Conservation (phyloP, 92 coral and sea anemone species). For the Siderastrea radians region DNA sequence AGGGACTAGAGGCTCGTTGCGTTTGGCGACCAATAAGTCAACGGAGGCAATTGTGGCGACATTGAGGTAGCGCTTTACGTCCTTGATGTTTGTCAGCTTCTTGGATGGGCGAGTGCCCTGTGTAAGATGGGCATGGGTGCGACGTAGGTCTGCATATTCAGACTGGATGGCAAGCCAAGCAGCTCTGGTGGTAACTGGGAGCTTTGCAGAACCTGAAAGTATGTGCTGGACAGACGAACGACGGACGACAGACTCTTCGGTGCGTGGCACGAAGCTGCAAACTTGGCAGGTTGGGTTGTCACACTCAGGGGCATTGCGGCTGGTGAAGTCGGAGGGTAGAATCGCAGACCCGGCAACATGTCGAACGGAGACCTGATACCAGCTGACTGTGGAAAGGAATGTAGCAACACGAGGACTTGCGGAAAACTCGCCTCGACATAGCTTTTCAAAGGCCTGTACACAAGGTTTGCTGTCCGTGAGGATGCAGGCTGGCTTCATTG, state of each 20-base stretch:
- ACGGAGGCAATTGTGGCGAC: slow-evolving; percentile 51
- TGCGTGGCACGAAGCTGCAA: slow-evolving; percentile 24
- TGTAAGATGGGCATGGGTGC: too few relatives aligned
- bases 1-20: slow-evolving; percentile 29
- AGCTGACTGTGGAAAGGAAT: slow-evolving; percentile 24
- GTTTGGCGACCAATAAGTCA: slow-evolving; percentile 50
- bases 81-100: slow-evolving; percentile 22
- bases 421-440: slow-evolving; percentile 45
- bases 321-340: slow-evolving; percentile 39
- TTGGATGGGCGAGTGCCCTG: slow-evolving; percentile 19
- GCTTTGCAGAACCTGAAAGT: too few relatives aligned
- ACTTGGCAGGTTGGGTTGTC: slow-evolving; percentile 26
- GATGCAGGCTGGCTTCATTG: background rate
- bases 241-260: background rate
- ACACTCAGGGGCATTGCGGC: slow-evolving; percentile 41
- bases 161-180: too few relatives aligned
- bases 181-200: too few relatives aligned
- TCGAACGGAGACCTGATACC: slow-evolving; percentile 26
- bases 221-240: too few relatives aligned
- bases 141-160: too few relatives aligned
- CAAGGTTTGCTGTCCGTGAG: slow-evolving; percentile 56
- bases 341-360: slow-evolving; percentile 44
- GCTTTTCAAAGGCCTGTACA: slow-evolving; percentile 55
- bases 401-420: slow-evolving; percentile 49
- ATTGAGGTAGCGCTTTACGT: slow-evolving; percentile 29